phyloP scores from a whole-genome alignment of 30 jellyfish, hydroid and myxozoan genomes.

The Hydra vulgaris region DNA sequence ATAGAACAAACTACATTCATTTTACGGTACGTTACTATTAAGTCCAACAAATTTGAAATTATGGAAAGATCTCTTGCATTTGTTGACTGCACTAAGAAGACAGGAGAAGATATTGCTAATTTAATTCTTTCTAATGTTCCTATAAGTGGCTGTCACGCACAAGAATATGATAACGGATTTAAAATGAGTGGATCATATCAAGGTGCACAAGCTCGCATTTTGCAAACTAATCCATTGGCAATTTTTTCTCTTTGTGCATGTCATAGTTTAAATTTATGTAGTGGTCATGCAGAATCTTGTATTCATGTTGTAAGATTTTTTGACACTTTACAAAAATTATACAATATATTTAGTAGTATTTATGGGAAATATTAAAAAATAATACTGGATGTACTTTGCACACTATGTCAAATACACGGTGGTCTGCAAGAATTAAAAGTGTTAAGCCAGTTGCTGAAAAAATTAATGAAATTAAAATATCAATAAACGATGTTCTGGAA shows the following conservation, averaged over 20 bases:
- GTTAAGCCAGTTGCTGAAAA: neutral
- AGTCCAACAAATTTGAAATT: constrained; percentile 5
- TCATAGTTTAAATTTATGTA: constrained; percentile 17
- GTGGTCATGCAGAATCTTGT: constrained; percentile 18
- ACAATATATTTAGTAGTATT: neutral
- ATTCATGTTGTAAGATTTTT: constrained; percentile 25
- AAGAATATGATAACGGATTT: neutral
- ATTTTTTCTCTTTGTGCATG: too few relatives aligned
- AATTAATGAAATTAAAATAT: neutral
- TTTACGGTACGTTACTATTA: constrained; percentile 27
- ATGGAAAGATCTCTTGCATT: neutral
- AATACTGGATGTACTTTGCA: neutral
- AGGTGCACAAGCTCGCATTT: neutral
- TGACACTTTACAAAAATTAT: constrained; percentile 22
- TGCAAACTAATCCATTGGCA: neutral
- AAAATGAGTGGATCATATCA: neutral
- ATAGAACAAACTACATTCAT: neutral
- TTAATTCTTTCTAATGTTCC: constrained; percentile 6
- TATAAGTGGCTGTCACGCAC: neutral
- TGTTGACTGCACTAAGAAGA: constrained; percentile 12
- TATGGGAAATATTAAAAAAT: neutral
- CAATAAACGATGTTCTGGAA: neutral
- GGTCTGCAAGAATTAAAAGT: neutral
- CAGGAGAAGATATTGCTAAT: constrained; percentile 27
- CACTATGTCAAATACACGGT: neutral